These are phyloP conservation scores for Trichogramma dendrolimi DNA, from an alignment of 2,888 invertebrate species.

Conservation along the genomic window DNA sequence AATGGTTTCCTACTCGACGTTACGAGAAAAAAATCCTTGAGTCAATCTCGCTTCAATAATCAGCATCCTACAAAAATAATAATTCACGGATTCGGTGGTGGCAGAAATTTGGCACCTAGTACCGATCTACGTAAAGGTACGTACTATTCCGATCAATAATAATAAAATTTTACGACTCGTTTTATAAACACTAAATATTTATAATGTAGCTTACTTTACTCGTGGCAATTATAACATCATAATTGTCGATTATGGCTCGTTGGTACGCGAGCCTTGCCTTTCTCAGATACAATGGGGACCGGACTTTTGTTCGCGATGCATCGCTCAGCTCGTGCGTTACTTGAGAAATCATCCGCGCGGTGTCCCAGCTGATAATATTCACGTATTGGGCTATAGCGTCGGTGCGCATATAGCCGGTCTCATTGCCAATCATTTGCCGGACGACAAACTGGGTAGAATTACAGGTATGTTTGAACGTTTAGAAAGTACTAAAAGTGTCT, in stretches of 20 bases:
- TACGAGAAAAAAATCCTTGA: slow-evolving; percentile 65
- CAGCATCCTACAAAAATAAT: slow-evolving; percentile 79
- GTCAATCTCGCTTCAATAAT: slow-evolving; percentile 72
- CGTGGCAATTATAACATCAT: slow-evolving; percentile 79
- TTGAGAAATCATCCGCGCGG: slow-evolving; percentile 74
- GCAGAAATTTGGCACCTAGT: slow-evolving; percentile 75
- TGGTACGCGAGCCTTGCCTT: slow-evolving; percentile 79
- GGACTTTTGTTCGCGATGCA: slow-evolving; percentile 62
- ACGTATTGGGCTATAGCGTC: slow-evolving; percentile 81
- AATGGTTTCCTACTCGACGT: slow-evolving; percentile 71
- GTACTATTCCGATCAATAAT: background rate
- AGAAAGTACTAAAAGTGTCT: no score
- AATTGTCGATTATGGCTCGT: slow-evolving; percentile 77
- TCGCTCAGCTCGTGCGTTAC: slow-evolving; percentile 76
- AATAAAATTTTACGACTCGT: background rate
- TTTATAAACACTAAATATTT: background rate
- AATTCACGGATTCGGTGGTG: slow-evolving; percentile 88
- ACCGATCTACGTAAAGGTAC: slow-evolving; percentile 72
- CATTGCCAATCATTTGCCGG: slow-evolving; percentile 71
- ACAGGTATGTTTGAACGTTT: slow-evolving; percentile 58
- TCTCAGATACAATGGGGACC: slow-evolving; percentile 63
- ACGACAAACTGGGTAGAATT: slow-evolving; percentile 78
- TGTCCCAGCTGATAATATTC: slow-evolving; percentile 69
- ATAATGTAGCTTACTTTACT: slow-evolving; percentile 65
- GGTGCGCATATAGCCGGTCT: slow-evolving; percentile 83